Percentiles rank a stretch among this genome's conserved stretches.
phyloP scores from a whole-genome alignment of 2,797 vertebrate genomes.

The Alfaro cultratus region DNA sequence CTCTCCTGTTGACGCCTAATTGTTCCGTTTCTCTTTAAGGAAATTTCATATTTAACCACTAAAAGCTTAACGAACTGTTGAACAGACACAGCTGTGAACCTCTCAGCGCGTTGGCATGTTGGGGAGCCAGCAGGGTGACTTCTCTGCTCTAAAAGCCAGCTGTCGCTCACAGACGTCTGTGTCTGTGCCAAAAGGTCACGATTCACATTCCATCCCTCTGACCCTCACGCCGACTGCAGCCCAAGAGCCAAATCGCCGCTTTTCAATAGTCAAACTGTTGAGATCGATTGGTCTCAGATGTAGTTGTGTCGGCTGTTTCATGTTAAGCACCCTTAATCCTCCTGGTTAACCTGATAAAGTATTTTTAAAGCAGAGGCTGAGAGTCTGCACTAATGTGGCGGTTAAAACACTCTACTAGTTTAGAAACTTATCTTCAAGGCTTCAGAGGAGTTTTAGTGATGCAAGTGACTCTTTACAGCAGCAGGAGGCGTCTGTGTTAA shows the following conservation, averaged over 20 bases:
- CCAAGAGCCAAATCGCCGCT: constrained; percentile 23
- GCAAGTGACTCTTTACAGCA: constrained; percentile 25
- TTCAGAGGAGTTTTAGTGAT: constrained; percentile 33
- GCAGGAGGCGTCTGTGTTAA: constrained; percentile 10
- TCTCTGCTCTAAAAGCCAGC: constrained; percentile 50
- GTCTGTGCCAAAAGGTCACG: constrained; percentile 64
- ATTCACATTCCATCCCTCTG: constrained; percentile 73
- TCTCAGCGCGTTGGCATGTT: constrained; percentile 35
- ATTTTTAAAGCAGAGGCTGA: constrained; percentile 63
- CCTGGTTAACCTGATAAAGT: constrained; percentile 57
- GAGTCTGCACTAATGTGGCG: background rate
- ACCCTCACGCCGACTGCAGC: constrained; percentile 53
- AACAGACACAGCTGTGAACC: constrained; percentile 8
- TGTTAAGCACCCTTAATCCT: background rate
- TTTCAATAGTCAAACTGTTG: constrained; percentile 58
- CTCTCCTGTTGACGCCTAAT: background rate
- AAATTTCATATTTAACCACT: background rate
- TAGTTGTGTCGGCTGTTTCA: background rate
- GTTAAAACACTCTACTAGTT: constrained; percentile 13
- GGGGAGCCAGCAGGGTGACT: constrained; percentile 24
- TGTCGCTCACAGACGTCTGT: constrained; percentile 55
- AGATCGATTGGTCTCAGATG: background rate
- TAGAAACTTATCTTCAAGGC: constrained; percentile 31
- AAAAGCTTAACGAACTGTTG: background rate
- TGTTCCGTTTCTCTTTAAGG: background rate